Percentiles rank a stretch among this genome's conserved stretches.
phyloP scores from a whole-genome alignment of 2,888 invertebrate genomes.

The Pristionchus fissidentatus region DNA sequence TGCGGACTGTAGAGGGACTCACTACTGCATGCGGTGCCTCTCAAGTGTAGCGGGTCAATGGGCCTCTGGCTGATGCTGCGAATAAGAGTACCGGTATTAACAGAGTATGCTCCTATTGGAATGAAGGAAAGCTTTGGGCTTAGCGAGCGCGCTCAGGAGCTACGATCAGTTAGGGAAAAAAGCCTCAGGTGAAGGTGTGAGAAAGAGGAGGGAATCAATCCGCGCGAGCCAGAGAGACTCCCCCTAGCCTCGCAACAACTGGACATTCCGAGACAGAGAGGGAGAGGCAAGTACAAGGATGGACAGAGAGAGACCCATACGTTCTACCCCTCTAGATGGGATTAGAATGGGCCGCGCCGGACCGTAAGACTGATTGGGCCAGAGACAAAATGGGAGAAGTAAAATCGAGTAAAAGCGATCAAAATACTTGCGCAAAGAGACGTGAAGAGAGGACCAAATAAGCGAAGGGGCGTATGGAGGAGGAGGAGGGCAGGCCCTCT shows the following conservation, averaged over 20 bases:
- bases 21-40: background rate
- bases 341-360: too few species aligned
- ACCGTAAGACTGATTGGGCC: background rate
- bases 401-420: too few species aligned
- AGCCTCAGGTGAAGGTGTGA: background rate
- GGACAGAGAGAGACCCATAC: background rate
- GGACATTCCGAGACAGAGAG: too few species aligned
- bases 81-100: constrained; percentile 39
- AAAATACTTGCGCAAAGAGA: too few species aligned
- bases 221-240: background rate
- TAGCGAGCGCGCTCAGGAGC: background rate
- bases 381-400: too few species aligned
- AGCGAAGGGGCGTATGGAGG: constrained; percentile 9
- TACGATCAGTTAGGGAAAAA: background rate
- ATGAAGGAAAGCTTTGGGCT: background rate
- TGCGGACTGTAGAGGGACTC: background rate
- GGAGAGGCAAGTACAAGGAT: background rate
- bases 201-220: constrained; percentile 7
- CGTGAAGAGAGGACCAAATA: background rate
- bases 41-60: constrained; percentile 18
- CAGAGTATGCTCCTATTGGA: background rate
- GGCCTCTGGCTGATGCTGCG: background rate
- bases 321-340: too few species aligned
- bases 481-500: background rate
- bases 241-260: too few species aligned